Evolutionary conservation across 2,113 vertebrate species (phyloP).

Genomic region (Raja brachyura): DNA sequence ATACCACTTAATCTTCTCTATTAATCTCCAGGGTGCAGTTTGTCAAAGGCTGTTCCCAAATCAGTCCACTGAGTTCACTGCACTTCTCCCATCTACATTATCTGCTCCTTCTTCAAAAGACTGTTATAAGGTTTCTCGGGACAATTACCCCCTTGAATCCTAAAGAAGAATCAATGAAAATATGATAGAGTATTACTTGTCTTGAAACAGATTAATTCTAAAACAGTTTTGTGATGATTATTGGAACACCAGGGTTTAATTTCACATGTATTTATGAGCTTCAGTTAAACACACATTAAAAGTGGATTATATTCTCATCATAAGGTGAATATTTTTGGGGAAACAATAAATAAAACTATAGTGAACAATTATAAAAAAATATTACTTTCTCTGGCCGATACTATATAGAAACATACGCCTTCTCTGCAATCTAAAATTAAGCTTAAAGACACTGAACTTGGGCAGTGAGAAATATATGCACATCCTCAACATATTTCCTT

Average conservation of each 20-base stretch:
- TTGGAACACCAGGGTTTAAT: neutral
- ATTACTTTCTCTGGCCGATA: neutral
- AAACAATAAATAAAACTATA: conserved; percentile 8
- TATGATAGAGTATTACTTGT: neutral
- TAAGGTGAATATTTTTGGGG: neutral
- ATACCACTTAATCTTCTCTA: neutral
- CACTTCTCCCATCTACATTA: neutral
- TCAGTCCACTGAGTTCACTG: neutral
- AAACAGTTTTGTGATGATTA: neutral
- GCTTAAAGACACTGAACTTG: neutral
- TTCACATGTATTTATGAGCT: neutral
- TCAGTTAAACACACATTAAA: conserved; percentile 19
- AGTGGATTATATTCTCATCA: neutral
- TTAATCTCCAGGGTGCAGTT: conserved; percentile 20
- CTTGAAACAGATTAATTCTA: neutral
- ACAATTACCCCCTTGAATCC: neutral
- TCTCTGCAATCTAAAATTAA: neutral
- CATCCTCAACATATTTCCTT: neutral
- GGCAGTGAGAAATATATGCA: neutral
- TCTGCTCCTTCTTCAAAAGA: conserved; percentile 15
- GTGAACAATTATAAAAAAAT: neutral
- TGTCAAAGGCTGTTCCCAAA: neutral
- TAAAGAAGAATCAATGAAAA: neutral
- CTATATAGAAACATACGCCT: neutral
- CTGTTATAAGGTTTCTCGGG: neutral